Percentiles rank a stretch among this genome's conserved stretches.
Evolutionary conservation across 2,113 vertebrate genomes (phyloP).

Genomic region (Eupsittula cactorum): DNA sequence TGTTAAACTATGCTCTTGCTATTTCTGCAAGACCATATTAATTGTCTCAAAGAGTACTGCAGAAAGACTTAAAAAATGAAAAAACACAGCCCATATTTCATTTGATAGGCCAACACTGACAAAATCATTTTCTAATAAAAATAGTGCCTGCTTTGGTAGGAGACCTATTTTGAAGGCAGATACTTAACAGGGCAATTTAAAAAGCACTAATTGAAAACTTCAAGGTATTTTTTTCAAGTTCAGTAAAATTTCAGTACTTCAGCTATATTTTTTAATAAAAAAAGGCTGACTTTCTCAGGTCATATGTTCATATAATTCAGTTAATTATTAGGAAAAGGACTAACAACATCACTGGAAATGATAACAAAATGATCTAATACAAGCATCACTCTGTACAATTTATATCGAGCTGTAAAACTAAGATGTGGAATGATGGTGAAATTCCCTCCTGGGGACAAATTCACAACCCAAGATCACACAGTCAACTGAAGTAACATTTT

Average conservation of each 20-base stretch:
- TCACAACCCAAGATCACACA: not conserved
- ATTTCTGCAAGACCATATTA: not conserved
- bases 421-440: not conserved
- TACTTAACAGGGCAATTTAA: not conserved
- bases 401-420: not conserved
- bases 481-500: not conserved
- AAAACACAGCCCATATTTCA: not conserved
- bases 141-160: not conserved
- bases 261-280: not conserved
- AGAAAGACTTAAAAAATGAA: slow-evolving; percentile 30
- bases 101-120: not conserved
- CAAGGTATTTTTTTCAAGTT: not conserved
- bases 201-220: not conserved
- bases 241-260: not conserved
- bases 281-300: not conserved
- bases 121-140: not conserved
- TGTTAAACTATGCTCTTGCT: not conserved
- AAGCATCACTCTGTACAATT: accelerated
- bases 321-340: not conserved
- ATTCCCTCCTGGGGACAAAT: not conserved
- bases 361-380: not conserved
- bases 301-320: not conserved
- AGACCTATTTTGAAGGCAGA: not conserved
- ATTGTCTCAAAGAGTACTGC: not conserved
- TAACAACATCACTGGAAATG: not conserved